A percentile compares a stretch with the other conserved stretches of the same genome.
phyloP scores from a whole-genome alignment of 2,797 vertebrate genomes.

The Poecilia velifera region DNA sequence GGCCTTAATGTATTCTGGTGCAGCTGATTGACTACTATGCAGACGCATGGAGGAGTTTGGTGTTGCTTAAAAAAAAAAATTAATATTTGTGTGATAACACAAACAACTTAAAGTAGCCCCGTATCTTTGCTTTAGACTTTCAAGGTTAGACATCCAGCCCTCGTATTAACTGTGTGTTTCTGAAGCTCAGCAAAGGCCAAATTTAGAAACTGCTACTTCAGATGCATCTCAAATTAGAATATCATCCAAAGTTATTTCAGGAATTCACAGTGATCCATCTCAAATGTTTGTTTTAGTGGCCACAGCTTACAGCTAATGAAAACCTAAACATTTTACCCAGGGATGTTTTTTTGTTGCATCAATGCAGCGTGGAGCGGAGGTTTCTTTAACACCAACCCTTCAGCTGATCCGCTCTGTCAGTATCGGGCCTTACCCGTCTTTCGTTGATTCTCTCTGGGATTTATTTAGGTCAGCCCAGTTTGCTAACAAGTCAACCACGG shows the following conservation, averaged over 20 bases:
- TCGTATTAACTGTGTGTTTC: neutral
- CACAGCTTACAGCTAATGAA: neutral
- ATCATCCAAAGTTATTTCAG: neutral
- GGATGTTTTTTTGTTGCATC: neutral
- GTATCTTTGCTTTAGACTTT: neutral
- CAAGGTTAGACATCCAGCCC: neutral
- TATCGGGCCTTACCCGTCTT: neutral
- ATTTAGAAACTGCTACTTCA: neutral
- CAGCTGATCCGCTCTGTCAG: neutral
- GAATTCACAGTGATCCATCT: neutral
- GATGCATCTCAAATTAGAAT: neutral
- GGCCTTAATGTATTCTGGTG: no score
- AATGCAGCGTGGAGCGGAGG: neutral
- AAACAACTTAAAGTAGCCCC: neutral
- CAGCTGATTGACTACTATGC: no score
- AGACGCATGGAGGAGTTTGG: no score
- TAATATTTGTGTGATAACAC: neutral
- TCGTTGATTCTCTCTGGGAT: neutral
- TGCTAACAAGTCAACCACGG: neutral
- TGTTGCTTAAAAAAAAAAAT: no score
- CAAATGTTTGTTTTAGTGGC: neutral
- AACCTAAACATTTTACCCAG: neutral
- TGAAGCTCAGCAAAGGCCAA: neutral
- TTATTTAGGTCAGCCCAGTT: neutral
- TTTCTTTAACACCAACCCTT: neutral